Evolutionary conservation across 2,113 vertebrate species (phyloP).

Genomic region (Burhinus oedicnemus): DNA sequence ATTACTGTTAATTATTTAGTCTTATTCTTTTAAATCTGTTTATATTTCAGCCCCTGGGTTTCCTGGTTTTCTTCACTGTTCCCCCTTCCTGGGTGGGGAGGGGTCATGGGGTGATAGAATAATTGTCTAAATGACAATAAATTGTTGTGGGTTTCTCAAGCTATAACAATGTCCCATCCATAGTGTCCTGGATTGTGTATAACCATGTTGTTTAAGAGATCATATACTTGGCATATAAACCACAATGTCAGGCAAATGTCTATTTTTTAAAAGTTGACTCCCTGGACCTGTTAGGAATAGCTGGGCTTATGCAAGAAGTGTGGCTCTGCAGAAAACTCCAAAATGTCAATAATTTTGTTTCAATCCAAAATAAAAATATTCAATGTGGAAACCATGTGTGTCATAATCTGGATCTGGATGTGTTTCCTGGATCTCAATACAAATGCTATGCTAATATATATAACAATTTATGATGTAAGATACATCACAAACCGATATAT

Average conservation of each 20-base stretch:
- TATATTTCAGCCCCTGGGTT: no score
- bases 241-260: accelerated
- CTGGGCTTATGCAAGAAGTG: neutral
- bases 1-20: no score
- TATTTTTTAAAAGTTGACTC: neutral
- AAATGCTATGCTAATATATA: neutral
- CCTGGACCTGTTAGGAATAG: neutral
- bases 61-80: no score
- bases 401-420: neutral
- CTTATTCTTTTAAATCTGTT: no score
- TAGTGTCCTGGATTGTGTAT: neutral
- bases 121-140: no score
- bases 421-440: neutral
- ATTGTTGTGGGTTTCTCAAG: no score
- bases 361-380: neutral
- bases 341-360: neutral
- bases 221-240: accelerated
- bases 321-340: neutral
- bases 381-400: accelerated
- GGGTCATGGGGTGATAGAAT: no score
- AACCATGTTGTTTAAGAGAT: neutral
- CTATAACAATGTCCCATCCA: neutral
- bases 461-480: neutral
- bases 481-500: accelerated
- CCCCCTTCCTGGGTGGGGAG: no score